These are phyloP conservation scores for Crossoptilon crossoptilon DNA, from an alignment of 2,797 vertebrate species.

Conservation along the genomic window DNA sequence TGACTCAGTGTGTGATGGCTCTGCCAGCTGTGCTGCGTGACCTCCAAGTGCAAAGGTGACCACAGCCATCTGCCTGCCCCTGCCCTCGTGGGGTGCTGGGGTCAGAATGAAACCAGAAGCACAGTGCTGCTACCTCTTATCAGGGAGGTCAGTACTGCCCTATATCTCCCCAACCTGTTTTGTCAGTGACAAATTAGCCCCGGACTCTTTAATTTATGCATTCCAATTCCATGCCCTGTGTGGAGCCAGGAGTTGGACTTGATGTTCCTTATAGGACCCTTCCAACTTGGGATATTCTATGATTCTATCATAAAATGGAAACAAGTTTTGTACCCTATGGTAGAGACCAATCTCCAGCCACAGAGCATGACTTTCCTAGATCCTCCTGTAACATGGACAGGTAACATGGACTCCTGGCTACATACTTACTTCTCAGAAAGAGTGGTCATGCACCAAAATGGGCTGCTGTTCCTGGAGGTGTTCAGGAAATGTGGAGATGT, in stretches of 20 bases:
- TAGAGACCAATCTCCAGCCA: background rate
- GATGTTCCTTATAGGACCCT: no score
- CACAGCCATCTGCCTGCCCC: background rate
- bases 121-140: background rate
- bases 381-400: rapidly evolving
- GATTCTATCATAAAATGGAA: background rate
- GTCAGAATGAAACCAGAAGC: background rate
- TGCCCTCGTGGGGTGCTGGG: background rate
- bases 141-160: background rate
- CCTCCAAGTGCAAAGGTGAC: background rate
- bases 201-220: background rate
- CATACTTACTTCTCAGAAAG: no score
- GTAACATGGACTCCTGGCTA: background rate
- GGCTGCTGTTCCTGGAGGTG: no score
- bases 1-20: rapidly evolving
- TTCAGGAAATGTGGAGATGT: no score
- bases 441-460: no score
- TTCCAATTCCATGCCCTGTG: background rate
- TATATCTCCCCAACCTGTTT: background rate
- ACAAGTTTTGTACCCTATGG: background rate
- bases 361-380: background rate
- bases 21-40: background rate
- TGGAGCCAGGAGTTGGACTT: no score
- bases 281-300: no score
- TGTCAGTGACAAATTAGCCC: background rate